phyloP scores from a whole-genome alignment of 2,888 invertebrate species.

The Cartodere bifasciata region DNA sequence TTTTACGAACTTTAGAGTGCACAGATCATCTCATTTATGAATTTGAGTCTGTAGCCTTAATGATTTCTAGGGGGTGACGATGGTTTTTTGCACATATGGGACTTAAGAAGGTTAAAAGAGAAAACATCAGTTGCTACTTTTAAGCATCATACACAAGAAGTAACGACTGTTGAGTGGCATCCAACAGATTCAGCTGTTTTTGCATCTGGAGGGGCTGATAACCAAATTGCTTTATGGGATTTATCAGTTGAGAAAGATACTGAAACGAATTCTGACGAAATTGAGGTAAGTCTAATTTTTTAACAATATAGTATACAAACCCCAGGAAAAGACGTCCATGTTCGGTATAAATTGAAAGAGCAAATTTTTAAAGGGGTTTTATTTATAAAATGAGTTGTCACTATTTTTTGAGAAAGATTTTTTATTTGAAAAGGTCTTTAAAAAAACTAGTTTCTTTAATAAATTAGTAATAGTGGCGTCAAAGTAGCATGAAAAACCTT shows the following conservation, averaged over 20 bases:
- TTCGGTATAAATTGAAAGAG: not conserved
- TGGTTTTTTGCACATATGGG: constrained; percentile 90
- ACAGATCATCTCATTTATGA: too few relatives aligned
- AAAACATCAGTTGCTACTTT: constrained; percentile 80
- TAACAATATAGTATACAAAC: not conserved
- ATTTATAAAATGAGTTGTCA: too few relatives aligned
- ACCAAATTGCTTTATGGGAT: constrained; percentile 97
- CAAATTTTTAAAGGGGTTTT: too few relatives aligned
- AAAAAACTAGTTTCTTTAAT: too few relatives aligned
- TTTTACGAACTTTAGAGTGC: too few relatives aligned
- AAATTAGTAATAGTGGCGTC: too few relatives aligned
- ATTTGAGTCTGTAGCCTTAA: too few relatives aligned
- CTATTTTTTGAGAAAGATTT: too few relatives aligned
- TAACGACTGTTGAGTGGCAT: constrained; percentile 97
- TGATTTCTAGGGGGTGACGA: constrained; percentile 84
- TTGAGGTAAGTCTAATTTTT: constrained; percentile 27
- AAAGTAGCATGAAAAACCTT: too few relatives aligned
- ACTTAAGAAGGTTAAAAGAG: constrained; percentile 71
- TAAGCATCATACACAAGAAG: constrained; percentile 86
- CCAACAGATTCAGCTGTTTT: constrained; percentile 86
- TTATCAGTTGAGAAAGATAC: constrained; percentile 77
- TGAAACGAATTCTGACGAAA: constrained; percentile 42
- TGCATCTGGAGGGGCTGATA: constrained; percentile 85
- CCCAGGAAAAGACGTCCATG: constrained; percentile 1
- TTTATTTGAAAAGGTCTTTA: too few relatives aligned